phyloP scores from a whole-genome alignment of 2,797 vertebrate genomes.

The Tenualosa ilisha region DNA sequence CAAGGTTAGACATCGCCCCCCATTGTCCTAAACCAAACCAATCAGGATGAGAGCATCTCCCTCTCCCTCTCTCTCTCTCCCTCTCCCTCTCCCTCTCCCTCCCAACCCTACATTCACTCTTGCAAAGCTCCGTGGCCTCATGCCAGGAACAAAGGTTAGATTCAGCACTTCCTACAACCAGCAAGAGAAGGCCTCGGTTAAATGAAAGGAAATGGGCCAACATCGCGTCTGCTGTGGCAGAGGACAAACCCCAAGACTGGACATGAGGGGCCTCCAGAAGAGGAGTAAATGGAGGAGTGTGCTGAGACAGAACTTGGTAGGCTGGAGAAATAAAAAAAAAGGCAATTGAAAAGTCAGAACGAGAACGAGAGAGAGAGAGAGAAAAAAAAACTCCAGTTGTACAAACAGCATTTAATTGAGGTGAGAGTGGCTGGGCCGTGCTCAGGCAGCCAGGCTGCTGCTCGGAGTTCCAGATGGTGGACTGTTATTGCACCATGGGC shows the following conservation, averaged over 20 bases:
- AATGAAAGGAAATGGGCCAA: neutral
- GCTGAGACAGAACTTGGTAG: neutral
- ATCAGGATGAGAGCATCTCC: slow-evolving; percentile 51
- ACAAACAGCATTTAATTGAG: slow-evolving; percentile 77
- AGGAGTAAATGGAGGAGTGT: slow-evolving; percentile 9
- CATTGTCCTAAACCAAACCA: slow-evolving; percentile 70
- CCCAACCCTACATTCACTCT: neutral
- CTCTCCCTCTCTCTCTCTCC: neutral
- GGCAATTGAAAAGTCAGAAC: neutral
- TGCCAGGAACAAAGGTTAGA: slow-evolving; percentile 1
- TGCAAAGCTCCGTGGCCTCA: neutral
- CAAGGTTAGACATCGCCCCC: slow-evolving; percentile 24
- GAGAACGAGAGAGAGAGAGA: neutral
- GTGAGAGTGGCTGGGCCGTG: slow-evolving; percentile 69
- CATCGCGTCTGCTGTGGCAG: neutral
- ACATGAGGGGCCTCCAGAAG: neutral
- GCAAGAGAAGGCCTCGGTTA: neutral
- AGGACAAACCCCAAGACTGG: neutral
- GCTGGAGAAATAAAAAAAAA: slow-evolving; percentile 5
- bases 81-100: neutral
- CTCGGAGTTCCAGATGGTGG: slow-evolving; percentile 76
- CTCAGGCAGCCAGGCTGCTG: slow-evolving; percentile 54
- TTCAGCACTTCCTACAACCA: slow-evolving; percentile 6
- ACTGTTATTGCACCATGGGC: slow-evolving; percentile 73
- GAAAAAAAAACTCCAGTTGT: slow-evolving; percentile 45